Evolutionary conservation across 2,888 invertebrate genomes (phyloP).

Genomic region (Dione vanillae): DNA sequence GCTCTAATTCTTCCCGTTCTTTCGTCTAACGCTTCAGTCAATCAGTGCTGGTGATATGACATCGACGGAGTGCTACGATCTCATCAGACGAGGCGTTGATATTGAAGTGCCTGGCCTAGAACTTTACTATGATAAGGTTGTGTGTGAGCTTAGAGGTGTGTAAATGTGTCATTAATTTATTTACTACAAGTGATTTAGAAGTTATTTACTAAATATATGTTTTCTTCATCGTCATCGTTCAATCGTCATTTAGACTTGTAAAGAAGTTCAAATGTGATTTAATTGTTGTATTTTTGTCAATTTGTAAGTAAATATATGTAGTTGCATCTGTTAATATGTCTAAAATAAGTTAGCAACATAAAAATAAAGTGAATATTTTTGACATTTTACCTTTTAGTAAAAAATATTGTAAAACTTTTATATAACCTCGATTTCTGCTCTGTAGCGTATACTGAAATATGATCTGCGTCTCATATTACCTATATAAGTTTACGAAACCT

Average conservation of each 20-base stretch:
- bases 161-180: conserved; percentile 48
- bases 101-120: conserved; percentile 82
- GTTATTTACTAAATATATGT: no score
- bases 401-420: conserved; percentile 43
- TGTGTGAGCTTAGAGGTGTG: conserved; percentile 84
- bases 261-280: neutral
- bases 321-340: neutral
- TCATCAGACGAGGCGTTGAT: conserved; percentile 78
- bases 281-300: neutral
- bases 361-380: neutral
- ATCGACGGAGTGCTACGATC: conserved; percentile 80
- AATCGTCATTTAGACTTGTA: neutral
- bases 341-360: neutral
- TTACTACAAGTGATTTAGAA: neutral
- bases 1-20: conserved; percentile 79
- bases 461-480: conserved; percentile 69
- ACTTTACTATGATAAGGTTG: conserved; percentile 84
- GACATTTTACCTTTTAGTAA: conserved; percentile 20
- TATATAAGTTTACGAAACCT: conserved; percentile 70
- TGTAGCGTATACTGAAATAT: conserved; percentile 66
- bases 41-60: conserved; percentile 73
- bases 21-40: conserved; percentile 66
- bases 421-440: conserved; percentile 68
- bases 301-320: neutral
- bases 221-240: no score